These are phyloP conservation scores for Drosophila robusta DNA, from an alignment of 2,888 invertebrate genomes.

Conservation along the genomic window DNA sequence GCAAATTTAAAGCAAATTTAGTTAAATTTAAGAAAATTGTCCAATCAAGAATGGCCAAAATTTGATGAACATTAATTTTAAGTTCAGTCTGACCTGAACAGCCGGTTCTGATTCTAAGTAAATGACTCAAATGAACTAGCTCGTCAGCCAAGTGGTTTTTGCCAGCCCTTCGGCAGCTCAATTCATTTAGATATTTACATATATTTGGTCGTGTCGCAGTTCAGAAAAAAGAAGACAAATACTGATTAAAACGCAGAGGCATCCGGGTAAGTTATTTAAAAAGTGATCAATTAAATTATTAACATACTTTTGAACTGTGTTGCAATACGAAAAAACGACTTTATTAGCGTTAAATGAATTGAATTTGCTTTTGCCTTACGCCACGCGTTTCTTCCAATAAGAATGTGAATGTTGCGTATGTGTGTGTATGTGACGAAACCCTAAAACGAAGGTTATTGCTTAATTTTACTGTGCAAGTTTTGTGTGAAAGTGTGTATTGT, in stretches of 20 bases:
- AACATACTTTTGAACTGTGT: conserved; percentile 17
- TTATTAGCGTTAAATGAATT: conserved; percentile 34
- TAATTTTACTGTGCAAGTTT: conserved; percentile 4
- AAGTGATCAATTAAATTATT: conserved; percentile 2
- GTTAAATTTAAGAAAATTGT: too few species aligned
- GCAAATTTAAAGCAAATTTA: too few species aligned
- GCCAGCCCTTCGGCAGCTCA: conserved; percentile 24
- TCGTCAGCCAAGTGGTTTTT: background rate
- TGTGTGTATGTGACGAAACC: conserved; percentile 55
- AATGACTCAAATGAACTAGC: conserved; percentile 17
- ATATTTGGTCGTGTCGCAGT: conserved; percentile 62
- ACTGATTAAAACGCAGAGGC: conserved; percentile 75
- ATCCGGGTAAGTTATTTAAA: conserved; percentile 71
- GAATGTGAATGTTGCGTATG: conserved; percentile 25
- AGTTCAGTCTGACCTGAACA: background rate
- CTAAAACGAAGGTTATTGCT: conserved; percentile 41
- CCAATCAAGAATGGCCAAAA: too few species aligned
- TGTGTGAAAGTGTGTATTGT: background rate
- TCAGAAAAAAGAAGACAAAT: conserved; percentile 64
- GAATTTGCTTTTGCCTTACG: conserved; percentile 41
- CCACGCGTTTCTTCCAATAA: conserved; percentile 69
- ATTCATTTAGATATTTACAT: conserved; percentile 62
- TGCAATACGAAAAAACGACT: conserved; percentile 52
- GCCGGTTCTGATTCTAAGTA: background rate
- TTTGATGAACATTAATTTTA: background rate